A percentile compares a stretch with the other conserved stretches of the same genome.
Evolutionary conservation across 2,113 vertebrate species (phyloP).

Genomic region (Sula dactylatra): DNA sequence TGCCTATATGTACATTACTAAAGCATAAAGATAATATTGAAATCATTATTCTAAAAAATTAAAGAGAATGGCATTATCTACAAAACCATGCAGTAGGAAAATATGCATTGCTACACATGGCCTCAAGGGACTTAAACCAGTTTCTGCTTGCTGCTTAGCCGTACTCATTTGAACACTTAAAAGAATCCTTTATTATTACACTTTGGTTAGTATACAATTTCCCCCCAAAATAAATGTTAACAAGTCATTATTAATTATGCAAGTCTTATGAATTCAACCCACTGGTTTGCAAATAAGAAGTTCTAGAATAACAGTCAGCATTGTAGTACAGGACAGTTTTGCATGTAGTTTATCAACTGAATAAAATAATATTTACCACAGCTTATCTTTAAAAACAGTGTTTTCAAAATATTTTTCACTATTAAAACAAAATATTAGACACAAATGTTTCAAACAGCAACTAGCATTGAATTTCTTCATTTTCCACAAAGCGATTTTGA

Average conservation of each 20-base stretch:
- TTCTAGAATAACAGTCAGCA: not conserved
- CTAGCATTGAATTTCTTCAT: slow-evolving; percentile 17
- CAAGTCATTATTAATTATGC: slow-evolving; percentile 2
- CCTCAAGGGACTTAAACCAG: not conserved
- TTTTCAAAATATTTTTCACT: not conserved
- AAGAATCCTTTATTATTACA: not conserved
- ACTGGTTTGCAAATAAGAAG: not conserved
- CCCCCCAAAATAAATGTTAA: not conserved
- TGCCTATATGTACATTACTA: not conserved
- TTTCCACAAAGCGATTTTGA: slow-evolving; percentile 49
- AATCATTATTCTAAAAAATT: slow-evolving; percentile 2
- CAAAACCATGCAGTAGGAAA: slow-evolving; percentile 13
- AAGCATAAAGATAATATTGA: slow-evolving; percentile 9
- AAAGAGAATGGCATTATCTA: slow-evolving; percentile 20
- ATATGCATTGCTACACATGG: not conserved
- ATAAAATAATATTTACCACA: not conserved
- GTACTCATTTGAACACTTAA: not conserved
- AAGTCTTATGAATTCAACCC: not conserved
- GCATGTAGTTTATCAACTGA: not conserved
- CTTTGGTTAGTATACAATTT: not conserved
- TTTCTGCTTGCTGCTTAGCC: not conserved
- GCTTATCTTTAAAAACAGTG: not conserved
- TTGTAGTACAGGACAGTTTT: not conserved
- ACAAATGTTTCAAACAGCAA: slow-evolving; percentile 17
- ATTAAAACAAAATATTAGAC: not conserved